Evolutionary conservation across 2,888 invertebrate species (phyloP).

Genomic region (Encarsia formosa): DNA sequence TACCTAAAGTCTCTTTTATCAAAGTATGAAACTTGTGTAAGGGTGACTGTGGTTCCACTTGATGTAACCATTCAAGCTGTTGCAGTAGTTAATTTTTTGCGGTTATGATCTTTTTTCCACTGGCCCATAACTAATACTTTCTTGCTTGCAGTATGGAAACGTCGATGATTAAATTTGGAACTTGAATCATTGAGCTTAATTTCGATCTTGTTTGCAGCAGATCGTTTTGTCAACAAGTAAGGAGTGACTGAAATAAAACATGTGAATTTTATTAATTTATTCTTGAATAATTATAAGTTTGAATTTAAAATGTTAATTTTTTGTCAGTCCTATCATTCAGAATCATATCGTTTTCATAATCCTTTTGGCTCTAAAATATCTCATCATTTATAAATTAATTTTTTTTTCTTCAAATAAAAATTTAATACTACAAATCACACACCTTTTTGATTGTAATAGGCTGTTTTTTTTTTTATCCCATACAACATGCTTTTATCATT

Average conservation of each 20-base stretch:
- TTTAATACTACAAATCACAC: slow-evolving; percentile 26
- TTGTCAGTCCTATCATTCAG: slow-evolving; percentile 51
- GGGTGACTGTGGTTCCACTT: background rate
- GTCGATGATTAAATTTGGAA: too few species aligned
- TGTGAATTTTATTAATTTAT: background rate
- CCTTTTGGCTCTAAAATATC: slow-evolving; percentile 44
- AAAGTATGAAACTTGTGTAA: too few species aligned
- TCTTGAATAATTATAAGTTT: background rate
- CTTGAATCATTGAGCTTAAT: too few species aligned
- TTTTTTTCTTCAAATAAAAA: slow-evolving; percentile 22
- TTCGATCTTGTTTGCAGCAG: too few species aligned
- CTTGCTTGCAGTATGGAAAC: too few species aligned
- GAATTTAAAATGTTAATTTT: background rate
- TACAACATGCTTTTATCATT: slow-evolving; percentile 95
- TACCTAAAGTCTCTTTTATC: slow-evolving; percentile 19
- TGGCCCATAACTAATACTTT: too few species aligned
- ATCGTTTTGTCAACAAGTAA: too few species aligned
- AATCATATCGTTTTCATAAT: slow-evolving; percentile 45
- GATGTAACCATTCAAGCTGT: too few species aligned
- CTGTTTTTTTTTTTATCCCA: slow-evolving; percentile 90
- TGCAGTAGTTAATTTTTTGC: too few species aligned
- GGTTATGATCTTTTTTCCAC: too few species aligned
- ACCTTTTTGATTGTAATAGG: slow-evolving; percentile 94
- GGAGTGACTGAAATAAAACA: too few species aligned
- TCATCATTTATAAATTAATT: slow-evolving; percentile 41